Evolutionary conservation across 2,888 invertebrate genomes (phyloP).

Genomic region (Temnothorax ravouxi): DNA sequence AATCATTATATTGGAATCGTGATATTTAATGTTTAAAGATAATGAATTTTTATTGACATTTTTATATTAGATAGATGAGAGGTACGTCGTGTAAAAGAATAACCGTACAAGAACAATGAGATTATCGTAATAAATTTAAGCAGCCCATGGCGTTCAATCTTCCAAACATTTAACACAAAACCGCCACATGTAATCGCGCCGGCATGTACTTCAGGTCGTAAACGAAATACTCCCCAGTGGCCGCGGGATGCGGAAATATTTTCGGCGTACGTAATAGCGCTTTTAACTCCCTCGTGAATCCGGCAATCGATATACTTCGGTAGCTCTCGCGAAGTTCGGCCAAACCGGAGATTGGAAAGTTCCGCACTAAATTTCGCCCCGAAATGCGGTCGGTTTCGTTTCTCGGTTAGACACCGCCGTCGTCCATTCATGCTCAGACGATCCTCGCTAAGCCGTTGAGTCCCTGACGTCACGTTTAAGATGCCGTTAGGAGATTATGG

Average conservation of each 20-base stretch:
- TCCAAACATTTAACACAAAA: slow-evolving; percentile 7
- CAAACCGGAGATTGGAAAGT: slow-evolving; percentile 46
- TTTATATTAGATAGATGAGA: neutral
- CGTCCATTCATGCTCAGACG: slow-evolving; percentile 27
- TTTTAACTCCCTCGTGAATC: slow-evolving; percentile 40
- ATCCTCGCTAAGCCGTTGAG: slow-evolving; percentile 13
- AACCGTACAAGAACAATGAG: neutral
- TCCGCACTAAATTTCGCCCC: slow-evolving; percentile 44
- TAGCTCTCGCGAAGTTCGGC: slow-evolving; percentile 23
- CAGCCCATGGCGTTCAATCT: neutral
- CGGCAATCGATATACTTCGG: slow-evolving; percentile 36
- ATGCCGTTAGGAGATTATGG: slow-evolving; percentile 15
- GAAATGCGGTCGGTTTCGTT: slow-evolving; percentile 43
- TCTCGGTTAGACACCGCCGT: slow-evolving; percentile 9
- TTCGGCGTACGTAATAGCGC: slow-evolving; percentile 28
- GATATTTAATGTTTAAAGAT: neutral
- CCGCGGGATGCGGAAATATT: slow-evolving; percentile 23
- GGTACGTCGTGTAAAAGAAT: neutral
- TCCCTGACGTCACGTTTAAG: slow-evolving; percentile 36
- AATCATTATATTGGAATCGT: neutral
- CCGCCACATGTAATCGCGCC: neutral
- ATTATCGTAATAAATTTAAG: neutral
- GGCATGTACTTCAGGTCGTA: slow-evolving; percentile 13
- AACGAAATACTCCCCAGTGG: slow-evolving; percentile 5
- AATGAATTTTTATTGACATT: neutral